Evolutionary conservation across 2,113 vertebrate species (phyloP).

Genomic region (Brachirus orientalis): DNA sequence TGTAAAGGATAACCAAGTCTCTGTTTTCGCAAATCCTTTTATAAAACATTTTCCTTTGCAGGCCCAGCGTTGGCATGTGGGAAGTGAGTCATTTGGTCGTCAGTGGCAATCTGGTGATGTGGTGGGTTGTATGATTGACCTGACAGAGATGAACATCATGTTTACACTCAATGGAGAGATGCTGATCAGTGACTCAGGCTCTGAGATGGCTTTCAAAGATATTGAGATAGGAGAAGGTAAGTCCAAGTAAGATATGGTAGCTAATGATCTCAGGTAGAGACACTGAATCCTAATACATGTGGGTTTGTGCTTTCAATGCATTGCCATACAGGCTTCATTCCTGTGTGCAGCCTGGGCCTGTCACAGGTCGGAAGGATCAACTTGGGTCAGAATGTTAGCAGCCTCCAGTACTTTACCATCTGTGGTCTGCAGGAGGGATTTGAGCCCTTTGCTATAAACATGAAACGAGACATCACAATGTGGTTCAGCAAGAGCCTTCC

Average conservation of each 20-base stretch:
- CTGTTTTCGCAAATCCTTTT: background rate
- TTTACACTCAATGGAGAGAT: conserved; percentile 94
- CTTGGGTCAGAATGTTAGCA: conserved; percentile 92
- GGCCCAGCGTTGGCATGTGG: conserved; percentile 94
- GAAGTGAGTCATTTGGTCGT: conserved; percentile 90
- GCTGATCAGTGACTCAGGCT: conserved; percentile 93
- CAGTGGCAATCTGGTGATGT: conserved; percentile 91
- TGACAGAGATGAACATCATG: conserved; percentile 90
- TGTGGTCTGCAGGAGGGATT: conserved; percentile 97
- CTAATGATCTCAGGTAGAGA: background rate
- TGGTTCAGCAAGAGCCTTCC: conserved; percentile 97
- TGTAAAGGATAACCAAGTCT: background rate
- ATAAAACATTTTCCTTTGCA: conserved; percentile 47
- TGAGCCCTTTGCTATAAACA: conserved; percentile 95
- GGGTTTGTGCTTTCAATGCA: too few species aligned
- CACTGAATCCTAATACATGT: background rate
- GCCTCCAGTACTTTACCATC: conserved; percentile 91
- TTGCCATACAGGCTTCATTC: conserved; percentile 83
- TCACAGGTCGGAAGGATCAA: conserved; percentile 91
- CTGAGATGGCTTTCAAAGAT: conserved; percentile 87
- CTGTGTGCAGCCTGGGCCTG: conserved; percentile 90
- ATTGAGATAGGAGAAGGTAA: conserved; percentile 83
- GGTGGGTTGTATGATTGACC: conserved; percentile 94
- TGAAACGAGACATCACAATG: conserved; percentile 92
- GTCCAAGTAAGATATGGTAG: background rate